phyloP scores from a whole-genome alignment of 1,140 invertebrate genomes.

The Hormaphis cornu region DNA sequence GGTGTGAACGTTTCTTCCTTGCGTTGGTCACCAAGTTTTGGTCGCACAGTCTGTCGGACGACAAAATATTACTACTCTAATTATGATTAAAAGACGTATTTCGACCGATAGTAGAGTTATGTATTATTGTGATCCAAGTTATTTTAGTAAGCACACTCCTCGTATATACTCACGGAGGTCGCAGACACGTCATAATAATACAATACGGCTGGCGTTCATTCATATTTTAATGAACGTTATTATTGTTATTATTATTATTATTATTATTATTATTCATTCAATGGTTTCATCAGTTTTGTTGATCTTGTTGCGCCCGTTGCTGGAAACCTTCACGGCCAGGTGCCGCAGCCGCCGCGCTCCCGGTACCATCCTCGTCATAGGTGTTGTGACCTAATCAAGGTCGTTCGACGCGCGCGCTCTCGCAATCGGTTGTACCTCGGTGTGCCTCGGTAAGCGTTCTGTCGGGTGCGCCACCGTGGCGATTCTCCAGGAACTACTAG shows the following conservation, averaged over 20 bases:
- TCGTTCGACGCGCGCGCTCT: no score
- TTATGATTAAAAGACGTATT: slow-evolving; percentile 2
- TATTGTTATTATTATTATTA: not conserved
- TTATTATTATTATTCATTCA: slow-evolving; percentile 17
- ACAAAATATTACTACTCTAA: no score
- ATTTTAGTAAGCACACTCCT: slow-evolving; percentile 10
- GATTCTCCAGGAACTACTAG: not conserved
- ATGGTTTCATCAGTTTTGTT: not conserved
- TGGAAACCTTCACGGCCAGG: slow-evolving; percentile 20
- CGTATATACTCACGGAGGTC: not conserved
- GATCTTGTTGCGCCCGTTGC: slow-evolving; percentile 3
- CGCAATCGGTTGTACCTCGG: not conserved
- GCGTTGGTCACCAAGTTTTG: not conserved
- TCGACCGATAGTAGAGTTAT: no score
- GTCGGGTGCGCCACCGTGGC: not conserved
- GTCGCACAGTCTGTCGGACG: slow-evolving; percentile 5
- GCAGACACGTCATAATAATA: not conserved
- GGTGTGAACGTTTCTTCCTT: slow-evolving; percentile 15
- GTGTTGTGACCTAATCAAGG: slow-evolving; percentile 31
- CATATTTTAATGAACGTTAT: slow-evolving; percentile 23
- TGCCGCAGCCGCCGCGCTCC: not conserved
- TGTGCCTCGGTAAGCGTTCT: not conserved
- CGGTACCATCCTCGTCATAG: not conserved
- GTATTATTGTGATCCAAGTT: no score
- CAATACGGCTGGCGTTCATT: slow-evolving; percentile 10